Evolutionary conservation across 1,140 invertebrate genomes (phyloP).

Genomic region (Drosophila willistoni): DNA sequence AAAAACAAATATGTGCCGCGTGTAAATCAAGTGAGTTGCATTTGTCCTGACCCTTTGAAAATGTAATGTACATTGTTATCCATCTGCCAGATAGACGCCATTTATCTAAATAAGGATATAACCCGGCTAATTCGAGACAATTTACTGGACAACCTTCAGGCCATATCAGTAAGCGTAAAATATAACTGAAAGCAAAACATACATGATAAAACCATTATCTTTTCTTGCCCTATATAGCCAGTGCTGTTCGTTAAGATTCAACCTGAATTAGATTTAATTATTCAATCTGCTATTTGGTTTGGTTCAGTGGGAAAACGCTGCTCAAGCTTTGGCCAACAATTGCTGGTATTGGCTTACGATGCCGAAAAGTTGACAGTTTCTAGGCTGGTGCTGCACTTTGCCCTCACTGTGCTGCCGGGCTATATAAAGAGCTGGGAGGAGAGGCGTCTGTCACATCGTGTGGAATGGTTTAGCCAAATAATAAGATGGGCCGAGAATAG

Average conservation of each 20-base stretch:
- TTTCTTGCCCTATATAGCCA: conserved; percentile 73
- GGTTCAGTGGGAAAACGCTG: conserved; percentile 84
- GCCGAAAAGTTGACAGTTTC: conserved; percentile 83
- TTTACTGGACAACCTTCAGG: conserved; percentile 84
- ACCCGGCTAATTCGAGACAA: conserved; percentile 85
- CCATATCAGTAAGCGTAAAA: conserved; percentile 83
- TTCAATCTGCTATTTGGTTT: conserved; percentile 85
- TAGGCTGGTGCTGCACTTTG: conserved; percentile 85
- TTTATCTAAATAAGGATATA: conserved; percentile 85
- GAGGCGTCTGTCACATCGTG: conserved; percentile 83
- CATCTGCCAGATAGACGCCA: conserved; percentile 84
- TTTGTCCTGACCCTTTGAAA: background rate
- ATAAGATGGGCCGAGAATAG: conserved; percentile 84
- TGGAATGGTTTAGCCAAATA: conserved; percentile 84
- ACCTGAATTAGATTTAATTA: conserved; percentile 85
- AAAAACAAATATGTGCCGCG: conserved; percentile 80
- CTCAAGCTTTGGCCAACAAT: conserved; percentile 86
- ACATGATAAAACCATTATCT: background rate
- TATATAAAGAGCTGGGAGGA: conserved; percentile 85
- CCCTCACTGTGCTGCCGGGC: conserved; percentile 84
- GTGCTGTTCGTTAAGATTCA: conserved; percentile 84
- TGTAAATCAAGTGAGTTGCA: conserved; percentile 82
- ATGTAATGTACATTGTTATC: conserved; percentile 5
- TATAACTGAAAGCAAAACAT: background rate
- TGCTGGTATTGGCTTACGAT: conserved; percentile 86